Base-by-base conservation (phyloP, 2,797 vertebrate genomes). In the Dendrocincla tyrannina region DNA sequence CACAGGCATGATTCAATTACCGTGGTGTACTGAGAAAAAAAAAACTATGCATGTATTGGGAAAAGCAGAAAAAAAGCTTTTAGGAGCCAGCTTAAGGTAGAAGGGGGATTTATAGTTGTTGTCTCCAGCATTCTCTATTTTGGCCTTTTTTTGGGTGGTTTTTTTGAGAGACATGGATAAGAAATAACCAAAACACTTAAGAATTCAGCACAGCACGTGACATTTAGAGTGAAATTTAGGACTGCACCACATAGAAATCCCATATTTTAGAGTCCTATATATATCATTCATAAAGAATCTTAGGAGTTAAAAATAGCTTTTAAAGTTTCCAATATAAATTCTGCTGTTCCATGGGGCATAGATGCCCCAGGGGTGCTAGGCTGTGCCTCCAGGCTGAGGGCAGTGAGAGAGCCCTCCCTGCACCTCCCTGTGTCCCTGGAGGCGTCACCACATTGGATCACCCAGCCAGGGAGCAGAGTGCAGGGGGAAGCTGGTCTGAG, bases 331-430 rank as follows among this genome's bases (percentile, higher is more conserved):
- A 35, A 1, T 18, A 10, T 33, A 55, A 77, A 59, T 59, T 60
- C 50, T 66, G 11, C 60, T 58, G 37, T 22, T 81, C 25, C 3
- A 2, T 7, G 11, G 8, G 20, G 24, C 0, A 2, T 0, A 0
- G 42, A 22, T 74, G 13, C 33, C 13, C 6, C 13, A 17, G 0
- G 24, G 23, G 19, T 77, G 9, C 28, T 35, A 17, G n/a, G 28
- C 15, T 46, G 49, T 18, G 27, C 17, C 33, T 49, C 27, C 53
- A 73, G 13, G 20, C 52, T 7, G 2, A 17, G 50, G 39, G 2
- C 39, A 55, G 23, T 18, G 30, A 2, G 1, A 35, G 35, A 44
- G 19, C 52, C 25, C 2, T 0, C 49, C 49, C 28, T 4, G 19
- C 37, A 30, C 7, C 13, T 39, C 19, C 20, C 10, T 11, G 8